phyloP scores from a whole-genome alignment of 64 coral and sea anemone species.

The Pocillopora damicornis region DNA sequence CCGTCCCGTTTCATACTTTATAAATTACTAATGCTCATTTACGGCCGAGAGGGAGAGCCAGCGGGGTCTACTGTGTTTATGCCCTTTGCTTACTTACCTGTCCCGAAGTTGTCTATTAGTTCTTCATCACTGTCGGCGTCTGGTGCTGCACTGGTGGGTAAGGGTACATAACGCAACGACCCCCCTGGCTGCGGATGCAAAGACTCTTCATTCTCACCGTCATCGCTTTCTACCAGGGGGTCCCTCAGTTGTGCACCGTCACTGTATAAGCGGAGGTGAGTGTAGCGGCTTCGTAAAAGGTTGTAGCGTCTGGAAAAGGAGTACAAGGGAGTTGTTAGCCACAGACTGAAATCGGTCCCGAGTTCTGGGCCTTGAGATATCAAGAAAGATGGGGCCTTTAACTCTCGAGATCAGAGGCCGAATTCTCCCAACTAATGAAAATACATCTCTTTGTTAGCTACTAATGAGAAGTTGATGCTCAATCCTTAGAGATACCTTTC shows the following conservation, averaged over 20 bases:
- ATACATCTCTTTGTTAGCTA: too few relatives aligned
- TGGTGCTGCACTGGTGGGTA: neutral
- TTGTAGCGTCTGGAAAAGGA: conserved; percentile 19
- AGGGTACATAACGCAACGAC: neutral
- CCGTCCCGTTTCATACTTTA: too few relatives aligned
- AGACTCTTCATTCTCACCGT: neutral
- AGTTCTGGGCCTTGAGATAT: too few relatives aligned
- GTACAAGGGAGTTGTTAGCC: neutral
- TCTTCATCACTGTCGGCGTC: conserved; percentile 20
- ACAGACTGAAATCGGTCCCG: neutral
- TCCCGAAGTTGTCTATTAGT: conserved; percentile 1
- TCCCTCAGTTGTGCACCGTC: conserved; percentile 20
- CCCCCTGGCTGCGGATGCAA: conserved; percentile 19
- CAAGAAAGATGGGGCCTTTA: too few relatives aligned
- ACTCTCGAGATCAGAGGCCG: too few relatives aligned
- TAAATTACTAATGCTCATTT: neutral
- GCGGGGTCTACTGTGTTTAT: neutral
- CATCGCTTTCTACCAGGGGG: conserved; percentile 12
- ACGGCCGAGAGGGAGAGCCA: neutral
- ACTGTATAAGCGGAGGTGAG: conserved; percentile 33
- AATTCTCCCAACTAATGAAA: too few relatives aligned
- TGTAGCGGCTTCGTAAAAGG: conserved; percentile 14
- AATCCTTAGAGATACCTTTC: too few relatives aligned
- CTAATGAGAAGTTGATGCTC: too few relatives aligned
- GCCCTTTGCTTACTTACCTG: neutral